A percentile compares a stretch with the other conserved stretches of the same genome.
These are phyloP conservation scores for Balearica regulorum DNA, from an alignment of 2,797 vertebrate genomes.

Conservation along the genomic window DNA sequence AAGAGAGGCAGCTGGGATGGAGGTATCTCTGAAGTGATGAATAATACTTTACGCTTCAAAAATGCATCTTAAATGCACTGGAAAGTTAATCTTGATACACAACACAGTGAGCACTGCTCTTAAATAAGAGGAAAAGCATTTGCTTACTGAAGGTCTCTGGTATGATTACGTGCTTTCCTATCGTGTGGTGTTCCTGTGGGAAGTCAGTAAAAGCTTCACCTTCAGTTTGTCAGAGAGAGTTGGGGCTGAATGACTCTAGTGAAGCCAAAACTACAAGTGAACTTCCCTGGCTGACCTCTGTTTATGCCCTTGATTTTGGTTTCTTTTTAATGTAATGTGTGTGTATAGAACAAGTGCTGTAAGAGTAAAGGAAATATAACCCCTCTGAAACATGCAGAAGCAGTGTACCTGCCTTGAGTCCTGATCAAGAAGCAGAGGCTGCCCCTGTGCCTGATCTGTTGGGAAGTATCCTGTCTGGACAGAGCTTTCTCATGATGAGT, in stretches of 20 bases:
- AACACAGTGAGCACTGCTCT: not conserved
- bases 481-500: conserved; percentile 93
- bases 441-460: conserved; percentile 89
- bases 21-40: not conserved
- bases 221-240: not conserved
- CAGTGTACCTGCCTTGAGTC: conserved; percentile 61
- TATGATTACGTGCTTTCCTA: not conserved
- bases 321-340: conserved; percentile 31
- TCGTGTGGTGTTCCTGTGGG: not conserved
- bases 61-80: not conserved
- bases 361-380: conserved; percentile 49
- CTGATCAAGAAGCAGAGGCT: conserved; percentile 75
- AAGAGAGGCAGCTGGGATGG: not conserved
- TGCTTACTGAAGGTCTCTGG: not conserved
- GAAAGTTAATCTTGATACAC: not conserved
- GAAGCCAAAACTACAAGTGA: not conserved
- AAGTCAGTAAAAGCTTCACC: not conserved
- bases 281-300: not conserved
- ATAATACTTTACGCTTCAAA: not conserved
- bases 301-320: conserved; percentile 13
- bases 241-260: not conserved
- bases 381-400: conserved; percentile 68
- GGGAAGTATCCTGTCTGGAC: conserved; percentile 92
- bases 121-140: not conserved
- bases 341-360: conserved; percentile 43